Evolutionary conservation across 2,888 invertebrate species (phyloP), one percentile per base, ranked within the genome.

Genomic region (Leucozona laternaria): DNA sequence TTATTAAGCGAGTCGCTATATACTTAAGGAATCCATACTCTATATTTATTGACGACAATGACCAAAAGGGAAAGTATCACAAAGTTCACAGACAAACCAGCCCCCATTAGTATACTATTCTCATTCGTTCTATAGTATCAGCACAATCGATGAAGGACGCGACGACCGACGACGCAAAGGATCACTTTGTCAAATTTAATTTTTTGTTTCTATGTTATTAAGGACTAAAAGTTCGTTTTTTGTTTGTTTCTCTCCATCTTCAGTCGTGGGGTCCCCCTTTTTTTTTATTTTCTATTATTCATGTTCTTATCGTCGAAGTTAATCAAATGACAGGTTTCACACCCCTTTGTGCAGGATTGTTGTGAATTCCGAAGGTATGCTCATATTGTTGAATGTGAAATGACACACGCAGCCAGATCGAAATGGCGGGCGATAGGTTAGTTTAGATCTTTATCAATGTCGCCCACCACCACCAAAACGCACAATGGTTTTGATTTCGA

Each of bases 281-380:
- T 50, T 70, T 78, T 48, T 81, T 82, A 58, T 68, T 60, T 78
- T 82, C 60, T 78, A 73, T 83, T 73, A 68, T 83, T 79, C 73
- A 79, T 83, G 15, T 40, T 20, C 40, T 75, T 83, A 79, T 83
- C 73, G 45, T 57, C 34, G 8, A 40, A 53, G 60, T 79, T 31
- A 83, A 79, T 83, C 83, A 73, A 64, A 73, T 79, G 73, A 70
- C 75, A 79, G 62, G 53, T 79, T 79, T 83, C 79, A 75, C 73
- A 73, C 79, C 79, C 70, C 58, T 55, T 53, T 73, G 79, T 20
- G 40, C 6, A 64, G 68, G 37, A 37, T 34, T 64, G 57, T 57
- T 48, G 40, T 48, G 3, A 55, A 55, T 55, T 11, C 48, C 11
- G 6, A 15, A 15, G 43, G n/a, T 4, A 7, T n/a, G n/a, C 4